Conservation (phyloP, 2,113 vertebrate genomes). For the Tenebrosternarchus preto region DNA sequence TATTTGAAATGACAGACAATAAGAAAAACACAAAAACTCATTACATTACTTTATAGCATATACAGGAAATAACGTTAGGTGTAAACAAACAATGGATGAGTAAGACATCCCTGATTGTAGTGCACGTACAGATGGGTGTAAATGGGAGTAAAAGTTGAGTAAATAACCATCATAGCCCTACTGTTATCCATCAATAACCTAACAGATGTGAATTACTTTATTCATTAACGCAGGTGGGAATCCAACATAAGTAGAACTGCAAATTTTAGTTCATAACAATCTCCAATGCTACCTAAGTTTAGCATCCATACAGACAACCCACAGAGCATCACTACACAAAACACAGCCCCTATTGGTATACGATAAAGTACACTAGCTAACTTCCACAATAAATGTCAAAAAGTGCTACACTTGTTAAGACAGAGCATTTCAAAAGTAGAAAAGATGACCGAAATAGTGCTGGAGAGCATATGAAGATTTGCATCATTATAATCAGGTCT, state of each 20-base stretch:
- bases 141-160: not conserved
- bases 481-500: conserved; percentile 31
- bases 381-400: conserved; percentile 34
- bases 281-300: conserved; percentile 10
- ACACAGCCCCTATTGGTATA: conserved; percentile 37
- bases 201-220: conserved; percentile 7
- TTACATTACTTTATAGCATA: conserved; percentile 23
- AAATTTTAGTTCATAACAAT: not conserved
- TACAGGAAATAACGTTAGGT: conserved; percentile 29
- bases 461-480: conserved; percentile 9
- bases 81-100: conserved; percentile 41
- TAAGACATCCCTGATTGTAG: conserved; percentile 52
- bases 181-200: conserved; percentile 4
- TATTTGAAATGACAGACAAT: not conserved
- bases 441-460: conserved; percentile 31
- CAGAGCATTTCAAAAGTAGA: conserved; percentile 29
- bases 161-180: conserved; percentile 2
- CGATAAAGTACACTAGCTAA: conserved; percentile 27
- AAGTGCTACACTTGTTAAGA: conserved; percentile 44
- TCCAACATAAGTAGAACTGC: not conserved
- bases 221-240: conserved; percentile 14
- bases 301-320: conserved; percentile 10
- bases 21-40: conserved; percentile 2
- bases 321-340: conserved; percentile 33
- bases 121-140: conserved; percentile 18